Evolutionary conservation across 2,888 invertebrate species (phyloP).

Genomic region (Theristus sp.): DNA sequence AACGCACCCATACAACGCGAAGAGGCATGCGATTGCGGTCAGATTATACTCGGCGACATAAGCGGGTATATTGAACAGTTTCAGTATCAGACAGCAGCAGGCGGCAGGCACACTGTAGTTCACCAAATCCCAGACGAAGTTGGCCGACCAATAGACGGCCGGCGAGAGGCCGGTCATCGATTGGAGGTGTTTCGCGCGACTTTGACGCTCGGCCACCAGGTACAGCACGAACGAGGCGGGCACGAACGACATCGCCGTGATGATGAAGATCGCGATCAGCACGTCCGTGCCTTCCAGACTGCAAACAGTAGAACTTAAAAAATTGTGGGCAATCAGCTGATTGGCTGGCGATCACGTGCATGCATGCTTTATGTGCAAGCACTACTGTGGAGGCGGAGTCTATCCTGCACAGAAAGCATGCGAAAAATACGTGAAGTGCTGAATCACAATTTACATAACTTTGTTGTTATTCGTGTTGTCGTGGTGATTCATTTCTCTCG

Average conservation of each 20-base stretch:
- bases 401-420: no score
- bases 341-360: no score
- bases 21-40: constrained; percentile 29
- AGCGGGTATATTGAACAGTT: constrained; percentile 31
- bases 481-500: no score
- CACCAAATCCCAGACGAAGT: constrained; percentile 53
- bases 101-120: constrained; percentile 47
- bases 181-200: constrained; percentile 58
- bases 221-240: constrained; percentile 58
- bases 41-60: constrained; percentile 25
- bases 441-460: no score
- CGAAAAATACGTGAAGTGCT: no score
- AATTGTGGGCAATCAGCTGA: no score
- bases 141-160: constrained; percentile 52
- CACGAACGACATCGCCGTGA: constrained; percentile 45
- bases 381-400: no score
- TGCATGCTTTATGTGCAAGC: no score
- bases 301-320: constrained; percentile 13
- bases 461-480: no score
- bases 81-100: constrained; percentile 8
- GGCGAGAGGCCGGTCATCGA: constrained; percentile 46
- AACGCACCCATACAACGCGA: constrained; percentile 37
- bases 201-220: constrained; percentile 50
- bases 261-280: constrained; percentile 35
- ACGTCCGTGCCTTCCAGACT: constrained; percentile 36